phyloP scores from a whole-genome alignment of 1,140 invertebrate species.

The Polyergus mexicanus region DNA sequence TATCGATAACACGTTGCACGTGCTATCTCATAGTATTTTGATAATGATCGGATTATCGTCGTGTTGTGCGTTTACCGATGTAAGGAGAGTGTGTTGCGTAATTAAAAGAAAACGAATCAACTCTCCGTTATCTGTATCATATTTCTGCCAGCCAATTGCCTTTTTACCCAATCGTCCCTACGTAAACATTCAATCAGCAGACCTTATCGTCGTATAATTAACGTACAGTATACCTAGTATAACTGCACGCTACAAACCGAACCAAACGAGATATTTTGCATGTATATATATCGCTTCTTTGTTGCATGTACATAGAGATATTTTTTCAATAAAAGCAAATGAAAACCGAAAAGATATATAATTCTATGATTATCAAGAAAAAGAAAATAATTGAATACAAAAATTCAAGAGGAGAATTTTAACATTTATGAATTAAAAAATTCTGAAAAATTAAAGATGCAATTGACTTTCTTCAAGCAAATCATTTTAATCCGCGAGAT shows the following conservation, averaged over 20 bases:
- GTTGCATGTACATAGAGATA: neutral
- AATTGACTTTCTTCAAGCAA: neutral
- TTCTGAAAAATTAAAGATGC: neutral
- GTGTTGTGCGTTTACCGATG: constrained; percentile 51
- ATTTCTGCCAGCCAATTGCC: neutral
- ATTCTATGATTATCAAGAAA: neutral
- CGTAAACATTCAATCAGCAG: constrained; percentile 1
- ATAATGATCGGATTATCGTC: constrained; percentile 57
- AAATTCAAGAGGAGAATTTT: neutral
- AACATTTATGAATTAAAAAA: neutral
- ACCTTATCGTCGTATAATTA: neutral
- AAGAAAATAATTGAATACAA: neutral
- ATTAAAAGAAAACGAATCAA: constrained; percentile 46
- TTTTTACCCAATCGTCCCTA: neutral
- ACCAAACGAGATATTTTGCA: neutral
- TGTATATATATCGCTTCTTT: neutral
- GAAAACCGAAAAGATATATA: neutral
- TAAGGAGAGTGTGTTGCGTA: constrained; percentile 34
- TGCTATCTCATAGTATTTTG: constrained; percentile 72
- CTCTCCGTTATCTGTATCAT: neutral
- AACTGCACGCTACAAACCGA: neutral
- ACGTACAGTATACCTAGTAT: neutral
- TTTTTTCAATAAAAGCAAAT: constrained; percentile 11
- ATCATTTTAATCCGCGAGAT: neutral
- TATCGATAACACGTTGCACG: constrained; percentile 44